phyloP scores from a whole-genome alignment of 2,888 invertebrate genomes.

The Drosophila acutilabella region DNA sequence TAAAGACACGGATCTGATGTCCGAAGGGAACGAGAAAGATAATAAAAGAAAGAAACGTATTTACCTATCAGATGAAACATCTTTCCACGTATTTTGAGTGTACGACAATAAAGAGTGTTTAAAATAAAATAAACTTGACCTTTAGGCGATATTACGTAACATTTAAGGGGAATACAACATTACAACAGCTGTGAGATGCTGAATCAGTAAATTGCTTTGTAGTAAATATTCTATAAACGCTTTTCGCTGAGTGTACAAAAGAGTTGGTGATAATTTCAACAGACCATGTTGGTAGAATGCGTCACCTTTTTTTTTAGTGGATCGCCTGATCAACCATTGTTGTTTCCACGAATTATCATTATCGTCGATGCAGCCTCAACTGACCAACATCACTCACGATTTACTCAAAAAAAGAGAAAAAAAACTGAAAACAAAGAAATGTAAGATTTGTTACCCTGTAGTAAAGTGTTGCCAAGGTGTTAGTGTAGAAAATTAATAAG shows the following conservation, averaged over 20 bases:
- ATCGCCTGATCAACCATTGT: conserved; percentile 22
- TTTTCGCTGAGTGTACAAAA: conserved; percentile 32
- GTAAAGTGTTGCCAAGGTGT: no score
- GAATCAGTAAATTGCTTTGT: conserved; percentile 1
- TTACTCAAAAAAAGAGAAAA: not conserved
- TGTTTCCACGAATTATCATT: conserved; percentile 45
- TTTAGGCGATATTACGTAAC: conserved; percentile 31
- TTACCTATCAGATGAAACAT: conserved; percentile 25
- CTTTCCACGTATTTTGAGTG: conserved; percentile 44
- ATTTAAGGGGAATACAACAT: conserved; percentile 4
- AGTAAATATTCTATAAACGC: not conserved
- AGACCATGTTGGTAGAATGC: conserved; percentile 30
- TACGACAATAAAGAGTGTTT: conserved; percentile 21
- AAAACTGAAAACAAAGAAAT: not conserved
- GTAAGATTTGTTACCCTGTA: no score
- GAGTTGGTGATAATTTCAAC: conserved; percentile 17
- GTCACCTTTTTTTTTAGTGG: conserved; percentile 34
- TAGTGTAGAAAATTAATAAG: no score
- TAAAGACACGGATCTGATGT: conserved; percentile 26
- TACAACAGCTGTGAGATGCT: not conserved
- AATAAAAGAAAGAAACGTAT: not conserved
- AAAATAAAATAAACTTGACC: conserved; percentile 22
- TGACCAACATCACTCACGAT: conserved; percentile 14
- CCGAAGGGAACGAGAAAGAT: not conserved
- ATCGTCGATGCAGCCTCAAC: conserved; percentile 28